A percentile compares a stretch with the other conserved stretches of the same genome.
Conservation (phyloP, 1,140 invertebrate species). For the Drosophila kepulauana region DNA sequence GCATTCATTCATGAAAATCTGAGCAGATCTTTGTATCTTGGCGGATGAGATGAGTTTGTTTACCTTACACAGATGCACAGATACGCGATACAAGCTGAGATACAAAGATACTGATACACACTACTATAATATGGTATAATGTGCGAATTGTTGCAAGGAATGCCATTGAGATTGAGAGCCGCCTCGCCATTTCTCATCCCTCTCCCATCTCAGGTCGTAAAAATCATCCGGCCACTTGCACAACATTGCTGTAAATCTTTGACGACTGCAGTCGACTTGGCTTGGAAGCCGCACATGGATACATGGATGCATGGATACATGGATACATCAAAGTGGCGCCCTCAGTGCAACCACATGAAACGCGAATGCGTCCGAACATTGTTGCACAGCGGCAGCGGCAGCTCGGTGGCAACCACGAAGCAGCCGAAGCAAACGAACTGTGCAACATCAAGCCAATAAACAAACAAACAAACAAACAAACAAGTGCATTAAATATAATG, state of each 20-base stretch:
- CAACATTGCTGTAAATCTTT: slow-evolving; percentile 48
- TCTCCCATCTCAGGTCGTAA: slow-evolving; percentile 28
- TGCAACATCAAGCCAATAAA: not conserved
- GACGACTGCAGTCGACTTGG: slow-evolving; percentile 1
- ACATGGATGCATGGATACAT: not conserved
- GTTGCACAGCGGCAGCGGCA: slow-evolving; percentile 22
- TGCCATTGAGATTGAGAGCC: slow-evolving; percentile 4
- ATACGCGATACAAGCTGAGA: slow-evolving; percentile 2
- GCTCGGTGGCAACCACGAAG: not conserved
- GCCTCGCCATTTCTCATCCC: slow-evolving; percentile 12
- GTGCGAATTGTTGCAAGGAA: slow-evolving; percentile 35
- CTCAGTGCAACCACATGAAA: slow-evolving; percentile 47
- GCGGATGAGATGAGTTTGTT: slow-evolving; percentile 53
- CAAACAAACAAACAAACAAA: not conserved
- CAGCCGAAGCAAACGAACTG: not conserved
- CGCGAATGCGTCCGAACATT: slow-evolving; percentile 25
- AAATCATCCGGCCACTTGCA: slow-evolving; percentile 43
- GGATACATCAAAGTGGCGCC: slow-evolving; percentile 50
- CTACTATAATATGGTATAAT: slow-evolving; percentile 15
- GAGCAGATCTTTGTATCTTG: slow-evolving; percentile 44
- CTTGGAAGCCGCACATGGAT: not conserved
- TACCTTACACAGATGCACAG: slow-evolving; percentile 35
- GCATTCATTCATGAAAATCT: slow-evolving; percentile 55
- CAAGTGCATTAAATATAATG: not conserved
- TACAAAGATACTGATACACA: slow-evolving; percentile 23